Evolutionary conservation across 1,140 invertebrate genomes (phyloP), one percentile per base, ranked within the genome.

Genomic region (Luehdorfia chinensis): DNA sequence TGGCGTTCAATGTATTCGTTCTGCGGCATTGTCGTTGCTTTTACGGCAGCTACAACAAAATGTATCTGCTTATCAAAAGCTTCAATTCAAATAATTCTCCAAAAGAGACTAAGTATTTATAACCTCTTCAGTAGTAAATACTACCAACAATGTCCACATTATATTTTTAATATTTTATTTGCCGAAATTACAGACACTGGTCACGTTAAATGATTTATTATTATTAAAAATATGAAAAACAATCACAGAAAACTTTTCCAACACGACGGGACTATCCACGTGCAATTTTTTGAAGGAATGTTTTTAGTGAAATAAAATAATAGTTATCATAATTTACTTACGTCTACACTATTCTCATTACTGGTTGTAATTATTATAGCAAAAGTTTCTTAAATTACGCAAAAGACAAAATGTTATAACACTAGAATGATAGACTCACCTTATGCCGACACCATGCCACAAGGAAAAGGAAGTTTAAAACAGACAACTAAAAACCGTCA

Each of bases 1-100:
- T 98, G 96, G 37, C 98, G 91, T 67, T 99, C 98, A 87, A 99
- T 99, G 87, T 99, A 97, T 85, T 99, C 98, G 92, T 99, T 99
- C 89, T 99, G 98, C 66, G 98, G 98, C 98, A 98, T 98, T 66
- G 71, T 93, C 75, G 73, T 81, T 81, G 84, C 76, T 81, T 78
- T 70, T 60, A 64, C 75, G 76, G 72, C 79, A 81, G 85, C 76
- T 84, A 85, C 74, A 83, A 81, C 81, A 87, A 87, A 81, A 86
- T 71, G 13, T 60, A 48, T 64, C 45, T 64, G 46, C 58, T 67
- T 61, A 59, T 75, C 62, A 79, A 66, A 57, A 52, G 59, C 13
- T 50, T 50, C 33, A 19, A 31, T 4, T 31, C 12, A 11, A 31
- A 12, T 27, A 57, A 56, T 54, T 47, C 50, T 61, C 65, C 59